phyloP scores from a whole-genome alignment of 1,140 invertebrate genomes.

The Saxidomus purpurata region DNA sequence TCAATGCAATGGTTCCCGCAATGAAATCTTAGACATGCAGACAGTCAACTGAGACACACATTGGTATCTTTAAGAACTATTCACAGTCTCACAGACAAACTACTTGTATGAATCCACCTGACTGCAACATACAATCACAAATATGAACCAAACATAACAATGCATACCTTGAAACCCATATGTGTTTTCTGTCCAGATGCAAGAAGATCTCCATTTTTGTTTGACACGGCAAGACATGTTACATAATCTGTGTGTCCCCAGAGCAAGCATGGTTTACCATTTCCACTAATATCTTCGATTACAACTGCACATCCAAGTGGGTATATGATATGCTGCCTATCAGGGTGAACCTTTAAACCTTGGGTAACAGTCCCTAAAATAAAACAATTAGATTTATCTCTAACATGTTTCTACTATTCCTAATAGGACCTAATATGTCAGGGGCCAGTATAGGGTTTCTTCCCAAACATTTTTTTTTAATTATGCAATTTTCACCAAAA shows the following conservation, averaged over 20 bases:
- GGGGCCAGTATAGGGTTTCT: neutral
- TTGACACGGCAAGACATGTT: slow-evolving; percentile 93
- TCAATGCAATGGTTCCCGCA: too few species aligned
- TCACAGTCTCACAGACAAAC: too few species aligned
- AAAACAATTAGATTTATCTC: slow-evolving; percentile 64
- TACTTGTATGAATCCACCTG: too few species aligned
- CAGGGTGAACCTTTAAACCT: slow-evolving; percentile 92
- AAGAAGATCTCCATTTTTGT: slow-evolving; percentile 91
- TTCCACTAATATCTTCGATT: slow-evolving; percentile 90
- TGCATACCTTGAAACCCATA: slow-evolving; percentile 95
- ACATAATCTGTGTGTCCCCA: slow-evolving; percentile 94
- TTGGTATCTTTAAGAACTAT: too few species aligned
- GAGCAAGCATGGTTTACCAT: slow-evolving; percentile 92
- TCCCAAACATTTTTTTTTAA: too few species aligned
- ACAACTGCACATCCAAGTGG: slow-evolving; percentile 94
- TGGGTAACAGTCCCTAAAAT: slow-evolving; percentile 88
- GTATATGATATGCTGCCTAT: slow-evolving; percentile 92
- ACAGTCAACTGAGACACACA: too few species aligned
- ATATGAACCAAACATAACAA: too few species aligned
- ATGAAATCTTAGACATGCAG: too few species aligned
- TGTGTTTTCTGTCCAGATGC: slow-evolving; percentile 96
- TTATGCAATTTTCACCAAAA: too few species aligned
- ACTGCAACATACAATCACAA: too few species aligned
- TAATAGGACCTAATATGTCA: slow-evolving; percentile 75
- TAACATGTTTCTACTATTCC: slow-evolving; percentile 79